These are phyloP conservation scores for Synodontis membranacea DNA, from an alignment of 2,113 vertebrate species.

Conservation along the genomic window DNA sequence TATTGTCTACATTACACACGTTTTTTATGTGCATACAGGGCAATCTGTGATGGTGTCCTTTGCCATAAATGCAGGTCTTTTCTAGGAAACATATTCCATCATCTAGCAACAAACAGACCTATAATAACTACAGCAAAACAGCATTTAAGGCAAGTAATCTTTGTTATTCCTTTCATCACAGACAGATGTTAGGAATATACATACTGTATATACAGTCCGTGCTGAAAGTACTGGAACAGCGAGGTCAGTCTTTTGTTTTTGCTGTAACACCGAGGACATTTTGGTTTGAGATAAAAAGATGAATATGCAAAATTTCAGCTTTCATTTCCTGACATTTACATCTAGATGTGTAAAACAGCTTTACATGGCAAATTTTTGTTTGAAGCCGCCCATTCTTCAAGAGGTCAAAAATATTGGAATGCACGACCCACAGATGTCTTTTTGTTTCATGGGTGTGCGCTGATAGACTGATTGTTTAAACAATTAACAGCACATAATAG, in stretches of 20 bases:
- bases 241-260: not conserved
- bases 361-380: not conserved
- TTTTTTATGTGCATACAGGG: not conserved
- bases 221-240: not conserved
- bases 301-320: not conserved
- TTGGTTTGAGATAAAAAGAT: not conserved
- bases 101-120: not conserved
- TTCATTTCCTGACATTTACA: not conserved
- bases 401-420: not conserved
- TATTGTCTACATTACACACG: not conserved
- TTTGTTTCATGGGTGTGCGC: not conserved
- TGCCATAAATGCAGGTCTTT: not conserved
- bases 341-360: not conserved
- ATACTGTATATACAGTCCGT: not conserved
- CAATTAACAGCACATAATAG: not conserved
- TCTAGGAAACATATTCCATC: not conserved
- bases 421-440: not conserved
- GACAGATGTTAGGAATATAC: not conserved
- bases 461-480: not conserved
- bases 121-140: constrained; percentile 3
- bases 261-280: not conserved
- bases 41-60: not conserved
- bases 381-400: not conserved
- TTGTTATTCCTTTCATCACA: not conserved
- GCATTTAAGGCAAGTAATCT: not conserved